phyloP scores from a whole-genome alignment of 2,797 vertebrate species.

The Clarias pachynema region DNA sequence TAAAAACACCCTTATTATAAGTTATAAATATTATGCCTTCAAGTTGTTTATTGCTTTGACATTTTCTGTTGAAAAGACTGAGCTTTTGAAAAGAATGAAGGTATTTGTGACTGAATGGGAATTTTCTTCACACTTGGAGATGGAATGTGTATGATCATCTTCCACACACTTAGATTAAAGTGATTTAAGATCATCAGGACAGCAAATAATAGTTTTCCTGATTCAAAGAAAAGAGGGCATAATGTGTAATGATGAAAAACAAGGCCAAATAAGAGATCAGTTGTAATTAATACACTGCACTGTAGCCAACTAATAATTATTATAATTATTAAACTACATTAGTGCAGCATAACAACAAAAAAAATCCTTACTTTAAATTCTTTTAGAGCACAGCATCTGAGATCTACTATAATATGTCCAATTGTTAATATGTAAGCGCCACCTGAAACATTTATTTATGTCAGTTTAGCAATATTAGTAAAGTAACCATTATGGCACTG shows the following conservation, averaged over 20 bases:
- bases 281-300: background rate
- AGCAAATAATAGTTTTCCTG: background rate
- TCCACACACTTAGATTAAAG: background rate
- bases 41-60: conserved; percentile 6
- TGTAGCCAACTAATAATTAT: background rate
- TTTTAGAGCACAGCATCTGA: background rate
- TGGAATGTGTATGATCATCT: background rate
- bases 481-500: no score
- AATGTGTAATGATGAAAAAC: background rate
- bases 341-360: background rate
- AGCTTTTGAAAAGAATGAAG: background rate
- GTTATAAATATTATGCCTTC: background rate
- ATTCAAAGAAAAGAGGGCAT: background rate
- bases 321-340: background rate
- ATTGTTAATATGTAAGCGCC: no score
- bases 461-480: no score
- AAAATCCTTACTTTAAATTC: background rate
- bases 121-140: background rate
- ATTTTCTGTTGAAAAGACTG: background rate
- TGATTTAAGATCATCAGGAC: background rate
- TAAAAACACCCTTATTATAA: background rate
- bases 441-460: no score
- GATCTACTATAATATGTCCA: background rate
- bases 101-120: background rate
- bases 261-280: background rate